Conservation (phyloP, 1,140 invertebrate genomes). For the Zaprionus ornatus region DNA sequence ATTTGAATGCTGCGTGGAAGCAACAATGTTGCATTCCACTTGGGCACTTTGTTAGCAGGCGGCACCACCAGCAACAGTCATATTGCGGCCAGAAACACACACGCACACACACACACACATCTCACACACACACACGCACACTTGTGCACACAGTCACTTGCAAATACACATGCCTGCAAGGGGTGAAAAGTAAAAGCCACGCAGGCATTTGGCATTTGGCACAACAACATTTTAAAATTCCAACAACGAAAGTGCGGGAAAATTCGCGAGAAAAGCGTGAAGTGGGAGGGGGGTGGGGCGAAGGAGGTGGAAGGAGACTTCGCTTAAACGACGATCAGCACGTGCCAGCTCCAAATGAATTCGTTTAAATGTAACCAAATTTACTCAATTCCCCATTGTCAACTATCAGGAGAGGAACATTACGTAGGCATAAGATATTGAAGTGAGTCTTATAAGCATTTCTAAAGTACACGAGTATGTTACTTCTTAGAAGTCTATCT, state of each 20-base stretch:
- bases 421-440: neutral
- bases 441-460: neutral
- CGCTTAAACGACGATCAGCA: slow-evolving; percentile 76
- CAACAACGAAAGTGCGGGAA: slow-evolving; percentile 73
- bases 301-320: neutral
- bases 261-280: slow-evolving; percentile 19
- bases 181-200: slow-evolving; percentile 52
- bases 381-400: neutral
- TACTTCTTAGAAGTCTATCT: too few species aligned
- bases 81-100: slow-evolving; percentile 39
- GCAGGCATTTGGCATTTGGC: slow-evolving; percentile 37
- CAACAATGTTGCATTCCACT: slow-evolving; percentile 82
- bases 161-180: slow-evolving; percentile 5
- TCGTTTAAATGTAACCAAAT: neutral
- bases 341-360: slow-evolving; percentile 61
- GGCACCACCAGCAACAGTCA: slow-evolving; percentile 49
- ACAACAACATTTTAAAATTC: slow-evolving; percentile 69
- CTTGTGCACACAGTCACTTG: neutral
- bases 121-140: slow-evolving; percentile 11
- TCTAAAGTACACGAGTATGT: too few species aligned
- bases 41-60: slow-evolving; percentile 76
- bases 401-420: neutral
- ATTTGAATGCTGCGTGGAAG: slow-evolving; percentile 79
- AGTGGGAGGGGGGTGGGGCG: neutral
- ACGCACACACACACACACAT: slow-evolving; percentile 13